These are phyloP conservation scores for Megaustenia siamemsis DNA, from an alignment of 2,888 invertebrate genomes.

Conservation along the genomic window DNA sequence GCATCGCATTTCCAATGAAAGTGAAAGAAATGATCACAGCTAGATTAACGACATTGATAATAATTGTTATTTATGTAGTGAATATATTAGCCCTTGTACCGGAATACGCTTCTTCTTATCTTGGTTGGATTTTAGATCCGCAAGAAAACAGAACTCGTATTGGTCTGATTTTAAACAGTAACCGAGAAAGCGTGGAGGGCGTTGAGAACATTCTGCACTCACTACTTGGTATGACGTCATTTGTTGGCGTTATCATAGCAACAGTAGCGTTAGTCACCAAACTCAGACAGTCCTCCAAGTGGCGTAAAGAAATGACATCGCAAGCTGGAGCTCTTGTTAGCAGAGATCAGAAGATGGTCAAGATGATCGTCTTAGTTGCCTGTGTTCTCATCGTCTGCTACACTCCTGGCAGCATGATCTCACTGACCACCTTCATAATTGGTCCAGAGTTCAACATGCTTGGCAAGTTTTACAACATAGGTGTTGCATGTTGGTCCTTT, in stretches of 20 bases:
- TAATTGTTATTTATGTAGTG: not conserved
- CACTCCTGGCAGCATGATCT: not conserved
- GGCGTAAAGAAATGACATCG: not conserved
- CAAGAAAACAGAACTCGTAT: not conserved
- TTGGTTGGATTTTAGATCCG: not conserved
- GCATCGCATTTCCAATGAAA: slow-evolving; percentile 11
- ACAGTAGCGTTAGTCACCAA: not conserved
- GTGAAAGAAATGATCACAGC: slow-evolving; percentile 12
- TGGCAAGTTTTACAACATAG: not conserved
- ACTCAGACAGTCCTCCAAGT: not conserved
- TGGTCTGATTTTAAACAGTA: not conserved
- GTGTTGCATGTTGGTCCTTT: not conserved
- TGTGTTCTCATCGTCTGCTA: slow-evolving; percentile 14
- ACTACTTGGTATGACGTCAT: not conserved
- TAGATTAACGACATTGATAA: not conserved
- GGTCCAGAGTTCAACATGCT: slow-evolving; percentile 1
- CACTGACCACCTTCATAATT: not conserved
- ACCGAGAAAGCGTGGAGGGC: not conserved
- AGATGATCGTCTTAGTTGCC: slow-evolving; percentile 7
- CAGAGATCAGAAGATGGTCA: not conserved
- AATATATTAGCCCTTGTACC: not conserved
- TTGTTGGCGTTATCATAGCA: not conserved
- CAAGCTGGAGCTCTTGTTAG: not conserved
- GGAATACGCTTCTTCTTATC: slow-evolving; percentile 10
- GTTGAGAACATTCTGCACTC: not conserved